These are phyloP conservation scores for Belgica antarctica DNA, from an alignment of 2,888 invertebrate species.

Conservation along the genomic window DNA sequence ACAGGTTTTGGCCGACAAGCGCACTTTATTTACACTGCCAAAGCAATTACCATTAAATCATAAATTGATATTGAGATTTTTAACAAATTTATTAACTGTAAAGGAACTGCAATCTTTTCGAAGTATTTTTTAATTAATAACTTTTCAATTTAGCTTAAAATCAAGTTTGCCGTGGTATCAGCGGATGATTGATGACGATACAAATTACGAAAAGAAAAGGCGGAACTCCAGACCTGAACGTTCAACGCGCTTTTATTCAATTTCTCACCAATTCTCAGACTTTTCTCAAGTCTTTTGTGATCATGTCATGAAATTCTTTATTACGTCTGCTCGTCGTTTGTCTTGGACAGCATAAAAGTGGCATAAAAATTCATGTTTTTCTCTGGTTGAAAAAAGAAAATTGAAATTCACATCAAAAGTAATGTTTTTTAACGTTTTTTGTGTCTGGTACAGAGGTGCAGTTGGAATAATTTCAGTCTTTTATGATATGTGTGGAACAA, in stretches of 20 bases:
- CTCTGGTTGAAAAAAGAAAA: neutral
- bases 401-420: neutral
- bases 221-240: neutral
- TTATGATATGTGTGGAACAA: no score
- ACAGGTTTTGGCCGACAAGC: neutral
- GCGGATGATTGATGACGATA: conserved; percentile 24
- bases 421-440: no score
- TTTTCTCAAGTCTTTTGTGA: conserved; percentile 14
- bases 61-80: conserved; percentile 15
- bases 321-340: neutral
- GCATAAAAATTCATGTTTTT: no score
- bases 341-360: neutral
- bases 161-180: neutral
- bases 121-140: conserved; percentile 27
- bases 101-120: neutral
- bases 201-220: conserved; percentile 21
- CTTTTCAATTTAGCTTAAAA: conserved; percentile 2
- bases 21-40: conserved; percentile 14
- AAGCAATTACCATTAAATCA: conserved; percentile 24
- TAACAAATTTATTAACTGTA: conserved; percentile 26
- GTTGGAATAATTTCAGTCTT: no score
- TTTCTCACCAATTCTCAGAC: neutral
- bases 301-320: conserved; percentile 6
- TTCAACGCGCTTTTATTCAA: neutral
- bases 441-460: no score